Evolutionary conservation across 2,888 invertebrate genomes (phyloP).

Genomic region (Dryomyza anilis): DNA sequence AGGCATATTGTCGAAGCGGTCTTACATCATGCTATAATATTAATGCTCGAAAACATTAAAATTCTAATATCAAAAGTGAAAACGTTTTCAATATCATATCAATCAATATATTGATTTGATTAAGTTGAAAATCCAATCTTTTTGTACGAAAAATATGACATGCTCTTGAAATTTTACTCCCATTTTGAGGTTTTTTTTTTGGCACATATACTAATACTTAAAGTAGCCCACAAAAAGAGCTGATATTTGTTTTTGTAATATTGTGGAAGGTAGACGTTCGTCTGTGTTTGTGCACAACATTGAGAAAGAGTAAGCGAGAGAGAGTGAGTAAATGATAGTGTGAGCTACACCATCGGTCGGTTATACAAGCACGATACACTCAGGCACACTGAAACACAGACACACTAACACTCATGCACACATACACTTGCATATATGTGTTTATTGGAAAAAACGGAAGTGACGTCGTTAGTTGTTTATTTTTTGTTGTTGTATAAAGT

Average conservation of each 20-base stretch:
- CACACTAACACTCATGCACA: not conserved
- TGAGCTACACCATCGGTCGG: not conserved
- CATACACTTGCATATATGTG: too few relatives aligned
- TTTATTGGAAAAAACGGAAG: slow-evolving; percentile 33
- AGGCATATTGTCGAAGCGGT: too few relatives aligned
- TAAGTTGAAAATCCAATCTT: too few relatives aligned
- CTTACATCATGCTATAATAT: too few relatives aligned
- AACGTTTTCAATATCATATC: too few relatives aligned
- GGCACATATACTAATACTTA: not conserved
- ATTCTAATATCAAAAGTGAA: too few relatives aligned
- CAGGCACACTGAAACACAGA: not conserved
- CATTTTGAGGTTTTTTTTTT: not conserved
- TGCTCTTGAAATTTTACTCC: not conserved
- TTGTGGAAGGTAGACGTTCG: slow-evolving; percentile 1
- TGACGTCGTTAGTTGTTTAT: slow-evolving; percentile 29
- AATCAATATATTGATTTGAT: too few relatives aligned
- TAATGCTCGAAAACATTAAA: too few relatives aligned
- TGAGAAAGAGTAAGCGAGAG: too few relatives aligned
- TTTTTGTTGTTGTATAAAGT: slow-evolving; percentile 2
- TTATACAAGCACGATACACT: not conserved
- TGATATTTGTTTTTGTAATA: not conserved
- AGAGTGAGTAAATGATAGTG: not conserved
- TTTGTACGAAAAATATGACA: too few relatives aligned
- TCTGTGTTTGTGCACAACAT: not conserved
- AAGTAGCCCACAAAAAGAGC: too few relatives aligned